Conservation (phyloP, 2,888 invertebrate species). For the Tethea ocularis region DNA sequence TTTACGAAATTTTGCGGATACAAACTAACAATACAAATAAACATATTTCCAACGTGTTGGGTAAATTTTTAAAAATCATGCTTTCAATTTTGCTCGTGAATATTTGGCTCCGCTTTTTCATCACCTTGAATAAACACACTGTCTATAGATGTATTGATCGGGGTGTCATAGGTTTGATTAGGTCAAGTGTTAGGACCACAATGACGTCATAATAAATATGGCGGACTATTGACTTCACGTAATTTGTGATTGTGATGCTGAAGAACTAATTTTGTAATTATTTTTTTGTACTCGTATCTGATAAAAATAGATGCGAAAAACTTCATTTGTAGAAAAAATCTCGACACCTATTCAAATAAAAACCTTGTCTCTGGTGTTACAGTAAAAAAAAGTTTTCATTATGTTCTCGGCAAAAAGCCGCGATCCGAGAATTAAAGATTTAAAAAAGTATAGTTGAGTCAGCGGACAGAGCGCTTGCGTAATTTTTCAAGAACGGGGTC, state of each 20-base stretch:
- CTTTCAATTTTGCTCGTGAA: too few relatives aligned
- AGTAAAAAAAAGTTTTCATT: background rate
- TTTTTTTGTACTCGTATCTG: background rate
- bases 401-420: background rate
- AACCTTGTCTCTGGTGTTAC: background rate
- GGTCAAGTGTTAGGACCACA: background rate
- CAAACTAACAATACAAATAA: too few relatives aligned
- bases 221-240: background rate
- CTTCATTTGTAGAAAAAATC: background rate
- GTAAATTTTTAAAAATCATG: too few relatives aligned
- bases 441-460: background rate
- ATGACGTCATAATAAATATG: background rate
- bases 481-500: background rate
- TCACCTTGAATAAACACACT: too few relatives aligned
- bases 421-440: background rate
- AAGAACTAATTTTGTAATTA: background rate
- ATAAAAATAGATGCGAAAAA: background rate
- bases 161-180: background rate
- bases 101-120: too few relatives aligned
- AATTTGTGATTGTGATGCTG: too few relatives aligned
- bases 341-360: background rate
- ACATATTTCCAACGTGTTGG: too few relatives aligned
- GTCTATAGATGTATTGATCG: too few relatives aligned
- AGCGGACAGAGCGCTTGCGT: background rate
- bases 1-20: too few relatives aligned